Base-by-base conservation (phyloP, 2,113 vertebrate species). In the Ctenodactylus gundi region DNA sequence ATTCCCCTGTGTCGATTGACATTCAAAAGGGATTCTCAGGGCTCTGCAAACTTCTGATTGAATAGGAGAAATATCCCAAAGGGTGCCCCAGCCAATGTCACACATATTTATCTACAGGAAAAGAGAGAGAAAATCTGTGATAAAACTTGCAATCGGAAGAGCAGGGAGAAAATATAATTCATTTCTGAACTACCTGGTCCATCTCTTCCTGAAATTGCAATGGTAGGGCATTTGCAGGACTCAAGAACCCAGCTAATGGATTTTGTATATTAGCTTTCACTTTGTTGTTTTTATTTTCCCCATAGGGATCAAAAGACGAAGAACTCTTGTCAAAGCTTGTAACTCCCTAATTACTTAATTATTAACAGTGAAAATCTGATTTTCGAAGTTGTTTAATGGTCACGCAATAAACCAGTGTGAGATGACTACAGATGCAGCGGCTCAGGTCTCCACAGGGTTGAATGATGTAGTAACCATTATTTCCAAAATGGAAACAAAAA, bases 351-450 rank as follows among this genome's bases (percentile, higher is more conserved):
- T 95, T 95, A 81, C 91, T 96, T 95, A 87, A 96, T 95, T 95
- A 96, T 95, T 93, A 95, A 62, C 86, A 93, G 81, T 91, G 91
- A 86, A 94, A 97, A 95, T 89, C 78, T 95, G 95, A 96, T 87
- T 97, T 96, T 91, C 46, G 0, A 93, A 94, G 65, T 67, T 77
- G 72, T 94, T 94, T 91, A 89, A 95, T 94, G 91, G 86, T 90
- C 94, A 93, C 39, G 67, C 31, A 87, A 73, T 93, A 94, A 95
- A 80, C 39, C 85, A 78, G 27, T 27, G 4, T 68, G 77, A 96
- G 62, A 72, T 0, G n/a, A 76, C 7, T 41, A 25, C 11, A 2
- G 46, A 89, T 41, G 36, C 25, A 46, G 4, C 15, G n/a, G 44
- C 81, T 36, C 60, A 25, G 62, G 77, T 90, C 93, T 96, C 85